Evolutionary conservation across 2,797 vertebrate genomes (phyloP).

Genomic region (Phyllotis vaccarum): DNA sequence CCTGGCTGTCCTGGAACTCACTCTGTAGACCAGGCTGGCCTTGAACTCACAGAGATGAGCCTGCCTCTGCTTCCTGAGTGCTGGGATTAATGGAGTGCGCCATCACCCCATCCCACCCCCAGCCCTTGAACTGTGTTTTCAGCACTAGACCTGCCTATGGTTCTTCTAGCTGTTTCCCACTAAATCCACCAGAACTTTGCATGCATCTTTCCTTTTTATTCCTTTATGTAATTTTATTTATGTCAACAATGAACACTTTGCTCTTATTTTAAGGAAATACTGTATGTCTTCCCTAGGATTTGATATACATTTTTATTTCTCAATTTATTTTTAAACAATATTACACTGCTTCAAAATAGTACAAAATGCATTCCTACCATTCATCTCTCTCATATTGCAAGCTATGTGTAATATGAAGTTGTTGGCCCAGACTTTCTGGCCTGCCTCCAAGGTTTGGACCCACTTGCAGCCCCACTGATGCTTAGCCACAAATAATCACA

Average conservation of each 20-base stretch:
- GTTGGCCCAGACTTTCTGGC: no score
- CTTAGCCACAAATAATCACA: no score
- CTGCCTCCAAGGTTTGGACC: no score
- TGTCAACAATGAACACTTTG: not conserved
- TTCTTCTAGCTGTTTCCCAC: not conserved
- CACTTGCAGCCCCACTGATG: no score
- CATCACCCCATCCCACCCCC: not conserved
- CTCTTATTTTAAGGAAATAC: not conserved
- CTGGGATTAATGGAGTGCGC: accelerated
- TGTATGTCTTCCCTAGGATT: not conserved
- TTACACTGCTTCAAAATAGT: not conserved
- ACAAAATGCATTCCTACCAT: not conserved
- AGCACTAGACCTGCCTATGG: not conserved
- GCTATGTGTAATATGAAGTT: no score
- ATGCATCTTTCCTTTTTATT: not conserved
- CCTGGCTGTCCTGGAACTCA: not conserved
- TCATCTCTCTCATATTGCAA: not conserved
- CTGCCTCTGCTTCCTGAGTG: not conserved
- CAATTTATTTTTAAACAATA: not conserved
- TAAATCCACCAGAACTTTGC: not conserved
- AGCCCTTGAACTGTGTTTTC: not conserved
- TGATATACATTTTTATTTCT: not conserved
- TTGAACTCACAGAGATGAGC: not conserved
- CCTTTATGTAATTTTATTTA: not conserved
- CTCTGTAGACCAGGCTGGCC: not conserved